Conservation (phyloP, 2,888 invertebrate species). For the Acanthoscelides obtectus region DNA sequence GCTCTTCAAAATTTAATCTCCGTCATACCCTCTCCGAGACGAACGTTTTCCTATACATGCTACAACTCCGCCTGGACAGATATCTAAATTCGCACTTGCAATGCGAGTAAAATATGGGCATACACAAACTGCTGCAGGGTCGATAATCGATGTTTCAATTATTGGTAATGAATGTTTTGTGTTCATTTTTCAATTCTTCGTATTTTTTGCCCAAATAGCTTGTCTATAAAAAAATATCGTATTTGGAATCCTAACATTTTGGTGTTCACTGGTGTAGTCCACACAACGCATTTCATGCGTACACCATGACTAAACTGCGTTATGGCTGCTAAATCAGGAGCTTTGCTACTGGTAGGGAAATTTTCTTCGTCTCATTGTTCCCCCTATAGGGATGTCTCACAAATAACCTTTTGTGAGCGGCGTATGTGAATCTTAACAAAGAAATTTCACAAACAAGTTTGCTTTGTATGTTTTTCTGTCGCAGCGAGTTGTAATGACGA, state of each 20-base stretch:
- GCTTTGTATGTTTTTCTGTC: background rate
- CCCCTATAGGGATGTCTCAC: background rate
- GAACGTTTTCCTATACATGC: too few relatives aligned
- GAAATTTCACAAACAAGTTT: background rate
- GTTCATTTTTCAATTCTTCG: too few relatives aligned
- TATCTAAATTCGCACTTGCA: too few relatives aligned
- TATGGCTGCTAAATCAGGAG: conserved; percentile 25
- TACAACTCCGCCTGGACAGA: too few relatives aligned
- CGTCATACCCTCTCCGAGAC: too few relatives aligned
- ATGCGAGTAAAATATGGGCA: too few relatives aligned
- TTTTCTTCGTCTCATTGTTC: background rate
- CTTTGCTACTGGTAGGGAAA: conserved; percentile 9
- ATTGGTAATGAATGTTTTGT: too few relatives aligned
- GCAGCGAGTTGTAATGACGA: background rate
- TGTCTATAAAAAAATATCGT: too few relatives aligned
- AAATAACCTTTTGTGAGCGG: background rate
- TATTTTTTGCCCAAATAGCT: too few relatives aligned
- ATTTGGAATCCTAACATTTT: conserved; percentile 16
- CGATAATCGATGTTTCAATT: too few relatives aligned
- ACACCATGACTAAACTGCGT: conserved; percentile 27
- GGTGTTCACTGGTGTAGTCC: conserved; percentile 16
- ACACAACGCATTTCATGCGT: conserved; percentile 10
- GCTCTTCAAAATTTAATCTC: too few relatives aligned
- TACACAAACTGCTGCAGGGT: too few relatives aligned
- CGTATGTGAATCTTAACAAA: background rate